Evolutionary conservation across 2,113 vertebrate species (phyloP), one percentile per base, ranked within the genome.

Genomic region (Pomatostomus ruficeps): DNA sequence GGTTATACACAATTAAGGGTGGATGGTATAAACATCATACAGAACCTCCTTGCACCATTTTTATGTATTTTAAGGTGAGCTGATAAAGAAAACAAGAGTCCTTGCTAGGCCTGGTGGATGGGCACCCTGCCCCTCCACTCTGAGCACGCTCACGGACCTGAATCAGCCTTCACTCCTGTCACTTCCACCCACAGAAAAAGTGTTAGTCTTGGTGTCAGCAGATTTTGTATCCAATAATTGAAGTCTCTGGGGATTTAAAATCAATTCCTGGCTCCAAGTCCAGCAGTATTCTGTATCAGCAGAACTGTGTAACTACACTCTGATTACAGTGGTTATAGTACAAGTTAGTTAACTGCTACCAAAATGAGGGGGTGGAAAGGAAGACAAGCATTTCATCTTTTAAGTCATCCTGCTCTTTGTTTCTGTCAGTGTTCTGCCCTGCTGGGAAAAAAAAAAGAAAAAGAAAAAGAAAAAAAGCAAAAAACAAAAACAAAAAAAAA

Each of bases 201-300:
- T 55, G n/a, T 29, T 86, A 51, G 52, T 52, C 45, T 57, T 88
- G 49, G 49, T 92, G 61, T 88, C 85, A 85, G 93, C 74, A 93
- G 70, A 89, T 86, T 88, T 81, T 82, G 38, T 79, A 26, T 65
- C 74, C 65, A 87, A 75, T 85, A 95, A 89, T 10, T 93, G 76
- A 87, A 89, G 33, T 79, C 68, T 77, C 48, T 46, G 49, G 26
- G 54, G 57, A 95, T 1, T 1, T 65, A 74, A 91, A 94, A 95
- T 92, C 83, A 81, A 36, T 95, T 80, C 38, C 85, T 88, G 48
- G 6, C 72, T 92, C 36, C 8, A 83, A 58, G 75, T 93, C 63
- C 68, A 57, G 62, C n/a, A 85, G 76, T 88, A 77, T 63, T 92
- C 63, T 94, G 65, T 80, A 91, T 94, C 91, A 96, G 83, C 88